phyloP scores from a whole-genome alignment of 2,888 invertebrate species.

The Sclerodermus sp. region DNA sequence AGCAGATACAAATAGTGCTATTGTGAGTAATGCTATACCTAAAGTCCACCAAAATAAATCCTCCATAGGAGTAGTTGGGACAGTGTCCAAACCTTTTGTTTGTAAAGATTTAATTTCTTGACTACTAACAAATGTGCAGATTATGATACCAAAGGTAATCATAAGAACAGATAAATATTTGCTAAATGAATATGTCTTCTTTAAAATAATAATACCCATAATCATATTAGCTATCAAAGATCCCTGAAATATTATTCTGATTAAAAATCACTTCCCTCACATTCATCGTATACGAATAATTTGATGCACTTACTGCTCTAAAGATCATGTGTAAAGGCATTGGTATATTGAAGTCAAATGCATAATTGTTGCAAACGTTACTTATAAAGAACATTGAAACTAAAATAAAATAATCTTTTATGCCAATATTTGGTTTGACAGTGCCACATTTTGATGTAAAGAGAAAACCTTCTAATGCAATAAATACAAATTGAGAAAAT shows the following conservation, averaged over 20 bases:
- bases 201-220: constrained; percentile 87
- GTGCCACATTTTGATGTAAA: constrained; percentile 83
- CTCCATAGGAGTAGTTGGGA: constrained; percentile 51
- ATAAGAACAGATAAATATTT: constrained; percentile 91
- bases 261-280: background rate
- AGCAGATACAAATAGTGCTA: constrained; percentile 90
- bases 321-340: constrained; percentile 99
- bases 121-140: constrained; percentile 88
- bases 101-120: constrained; percentile 66
- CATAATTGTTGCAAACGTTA: constrained; percentile 92
- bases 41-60: constrained; percentile 68
- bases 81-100: constrained; percentile 52
- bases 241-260: constrained; percentile 66
- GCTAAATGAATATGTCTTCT: constrained; percentile 75
- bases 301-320: constrained; percentile 72
- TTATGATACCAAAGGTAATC: constrained; percentile 89
- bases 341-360: constrained; percentile 93
- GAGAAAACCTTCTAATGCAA: constrained; percentile 86
- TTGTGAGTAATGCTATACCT: constrained; percentile 80
- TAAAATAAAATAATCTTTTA: constrained; percentile 79
- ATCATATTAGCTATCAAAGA: constrained; percentile 96
- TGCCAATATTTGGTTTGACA: constrained; percentile 70
- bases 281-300: background rate
- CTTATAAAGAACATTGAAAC: constrained; percentile 89
- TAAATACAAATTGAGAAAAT: constrained; percentile 91